Evolutionary conservation across 1,140 invertebrate genomes (phyloP).

Genomic region (Paralvinella palmiformis): DNA sequence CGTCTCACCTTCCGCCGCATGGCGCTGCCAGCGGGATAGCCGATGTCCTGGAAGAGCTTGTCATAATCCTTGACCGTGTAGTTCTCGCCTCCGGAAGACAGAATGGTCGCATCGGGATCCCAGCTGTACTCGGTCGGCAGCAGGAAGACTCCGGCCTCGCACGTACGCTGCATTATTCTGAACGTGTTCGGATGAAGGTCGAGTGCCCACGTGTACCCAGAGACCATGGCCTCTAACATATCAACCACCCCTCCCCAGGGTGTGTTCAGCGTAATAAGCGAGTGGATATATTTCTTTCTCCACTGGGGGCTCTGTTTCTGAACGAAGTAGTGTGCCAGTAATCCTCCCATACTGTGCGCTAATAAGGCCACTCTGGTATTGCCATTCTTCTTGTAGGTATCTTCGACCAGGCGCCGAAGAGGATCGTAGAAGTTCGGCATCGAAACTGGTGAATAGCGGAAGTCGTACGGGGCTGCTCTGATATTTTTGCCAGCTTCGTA

Average conservation of each 20-base stretch:
- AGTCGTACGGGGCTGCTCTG: conserved; percentile 89
- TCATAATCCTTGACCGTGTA: conserved; percentile 74
- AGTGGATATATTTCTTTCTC: conserved; percentile 84
- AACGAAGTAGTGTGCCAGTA: conserved; percentile 7
- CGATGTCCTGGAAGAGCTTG: conserved; percentile 74
- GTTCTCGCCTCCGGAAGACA: conserved; percentile 67
- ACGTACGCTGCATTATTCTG: conserved; percentile 77
- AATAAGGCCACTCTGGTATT: conserved; percentile 70
- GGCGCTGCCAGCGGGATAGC: conserved; percentile 73
- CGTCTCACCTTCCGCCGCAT: conserved; percentile 75
- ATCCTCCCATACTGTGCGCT: conserved; percentile 82
- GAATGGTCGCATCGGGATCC: conserved; percentile 70
- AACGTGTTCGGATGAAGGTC: conserved; percentile 65
- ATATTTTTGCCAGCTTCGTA: conserved; percentile 74
- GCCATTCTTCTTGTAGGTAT: conserved; percentile 69
- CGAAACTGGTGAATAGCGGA: conserved; percentile 86
- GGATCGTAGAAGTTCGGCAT: conserved; percentile 58
- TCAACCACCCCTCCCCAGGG: conserved; percentile 91
- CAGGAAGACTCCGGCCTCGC: conserved; percentile 82
- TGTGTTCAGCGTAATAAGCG: conserved; percentile 76
- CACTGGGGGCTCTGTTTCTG: conserved; percentile 69
- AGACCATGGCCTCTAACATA: conserved; percentile 82
- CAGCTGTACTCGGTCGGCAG: conserved; percentile 78
- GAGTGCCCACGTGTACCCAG: conserved; percentile 88
- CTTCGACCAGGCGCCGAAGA: conserved; percentile 73